Conservation (phyloP, 92 coral and sea anemone species). For the Plumapathes pennacea region DNA sequence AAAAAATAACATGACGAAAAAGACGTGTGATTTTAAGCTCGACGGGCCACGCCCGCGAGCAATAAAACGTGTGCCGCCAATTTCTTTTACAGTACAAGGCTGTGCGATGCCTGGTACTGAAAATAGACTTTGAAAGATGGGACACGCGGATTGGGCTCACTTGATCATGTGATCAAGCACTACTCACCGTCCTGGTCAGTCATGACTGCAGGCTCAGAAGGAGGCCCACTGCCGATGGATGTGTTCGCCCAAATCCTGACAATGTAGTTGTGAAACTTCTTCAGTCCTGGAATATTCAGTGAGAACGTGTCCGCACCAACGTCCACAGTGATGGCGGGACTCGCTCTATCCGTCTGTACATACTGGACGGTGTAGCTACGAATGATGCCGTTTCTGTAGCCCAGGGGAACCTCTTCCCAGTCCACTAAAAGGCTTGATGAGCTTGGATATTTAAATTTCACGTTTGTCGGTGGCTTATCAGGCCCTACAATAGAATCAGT, state of each 20-base stretch:
- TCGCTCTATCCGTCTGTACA: constrained; percentile 2
- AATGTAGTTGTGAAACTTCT: constrained; percentile 28
- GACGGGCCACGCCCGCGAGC: no score
- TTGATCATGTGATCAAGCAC: no score
- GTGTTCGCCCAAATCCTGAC: constrained; percentile 59
- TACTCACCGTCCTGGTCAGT: constrained; percentile 83
- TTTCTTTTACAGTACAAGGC: no score
- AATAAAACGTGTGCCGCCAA: no score
- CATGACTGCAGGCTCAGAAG: neutral
- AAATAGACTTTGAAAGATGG: no score
- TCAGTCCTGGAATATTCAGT: constrained; percentile 42
- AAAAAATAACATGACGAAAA: no score
- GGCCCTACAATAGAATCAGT: no score
- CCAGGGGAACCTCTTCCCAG: constrained; percentile 62
- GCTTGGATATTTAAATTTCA: constrained; percentile 26
- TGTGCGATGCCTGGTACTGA: no score
- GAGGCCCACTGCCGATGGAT: constrained; percentile 64
- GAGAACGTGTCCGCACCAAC: constrained; percentile 7
- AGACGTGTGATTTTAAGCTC: no score
- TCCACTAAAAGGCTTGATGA: constrained; percentile 43
- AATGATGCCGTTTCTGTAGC: constrained; percentile 66
- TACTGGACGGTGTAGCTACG: constrained; percentile 53
- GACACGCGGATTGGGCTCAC: no score
- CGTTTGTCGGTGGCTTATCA: constrained; percentile 38
- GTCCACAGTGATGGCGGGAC: constrained; percentile 7